Conservation (phyloP, 2,113 vertebrate genomes). For the Archilochus colubris region DNA sequence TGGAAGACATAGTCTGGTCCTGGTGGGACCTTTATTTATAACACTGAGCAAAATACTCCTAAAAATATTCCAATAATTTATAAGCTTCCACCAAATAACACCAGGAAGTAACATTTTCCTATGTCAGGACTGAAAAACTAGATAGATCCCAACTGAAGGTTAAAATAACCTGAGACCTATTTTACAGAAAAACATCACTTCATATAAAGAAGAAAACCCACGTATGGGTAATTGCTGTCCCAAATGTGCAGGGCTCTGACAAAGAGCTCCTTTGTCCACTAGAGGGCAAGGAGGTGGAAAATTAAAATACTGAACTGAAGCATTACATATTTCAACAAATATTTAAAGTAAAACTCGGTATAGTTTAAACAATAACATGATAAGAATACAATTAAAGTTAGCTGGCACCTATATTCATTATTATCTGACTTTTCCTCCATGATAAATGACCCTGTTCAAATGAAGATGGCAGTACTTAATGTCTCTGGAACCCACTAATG, state of each 20-base stretch:
- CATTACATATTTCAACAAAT: not conserved
- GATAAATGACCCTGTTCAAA: not conserved
- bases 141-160: not conserved
- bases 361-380: not conserved
- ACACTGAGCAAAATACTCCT: not conserved
- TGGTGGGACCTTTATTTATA: not conserved
- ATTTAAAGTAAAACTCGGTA: not conserved
- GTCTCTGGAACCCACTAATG: not conserved
- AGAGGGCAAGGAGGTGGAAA: conserved; percentile 30
- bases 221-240: not conserved
- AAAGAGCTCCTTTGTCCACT: not conserved
- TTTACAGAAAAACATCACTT: not conserved
- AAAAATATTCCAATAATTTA: not conserved
- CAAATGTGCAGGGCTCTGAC: not conserved
- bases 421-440: not conserved
- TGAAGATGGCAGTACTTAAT: not conserved
- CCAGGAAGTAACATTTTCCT: not conserved
- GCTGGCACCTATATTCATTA: not conserved
- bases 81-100: not conserved
- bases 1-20: not conserved
- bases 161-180: not conserved
- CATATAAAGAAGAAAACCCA: not conserved
- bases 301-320: not conserved
- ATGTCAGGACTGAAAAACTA: not conserved
- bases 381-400: not conserved